A percentile compares a stretch with the other conserved stretches of the same genome.
Conservation (phyloP, 2,888 invertebrate genomes). For the Dicycla oo region DNA sequence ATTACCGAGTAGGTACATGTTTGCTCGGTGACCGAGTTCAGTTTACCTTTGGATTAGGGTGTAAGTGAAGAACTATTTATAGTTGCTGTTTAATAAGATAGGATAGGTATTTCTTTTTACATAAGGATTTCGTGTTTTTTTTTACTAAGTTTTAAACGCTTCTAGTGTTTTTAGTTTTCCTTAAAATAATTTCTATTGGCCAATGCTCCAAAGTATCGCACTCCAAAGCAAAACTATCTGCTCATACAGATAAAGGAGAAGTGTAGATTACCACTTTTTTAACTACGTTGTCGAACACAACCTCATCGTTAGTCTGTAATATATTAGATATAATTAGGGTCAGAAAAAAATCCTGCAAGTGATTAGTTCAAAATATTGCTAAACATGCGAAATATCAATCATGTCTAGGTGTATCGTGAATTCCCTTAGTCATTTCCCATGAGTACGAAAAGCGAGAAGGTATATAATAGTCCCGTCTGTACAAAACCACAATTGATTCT, state of each 20-base stretch:
- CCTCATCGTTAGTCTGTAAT: background rate
- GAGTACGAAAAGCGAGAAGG: background rate
- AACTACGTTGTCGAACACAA: background rate
- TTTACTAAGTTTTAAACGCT: background rate
- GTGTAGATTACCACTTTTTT: background rate
- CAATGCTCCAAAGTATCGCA: background rate
- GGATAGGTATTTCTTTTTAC: background rate
- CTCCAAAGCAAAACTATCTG: background rate
- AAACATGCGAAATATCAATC: constrained; percentile 3
- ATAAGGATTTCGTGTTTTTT: background rate
- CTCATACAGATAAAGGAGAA: background rate
- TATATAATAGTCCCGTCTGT: background rate
- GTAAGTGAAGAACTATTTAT: constrained; percentile 1
- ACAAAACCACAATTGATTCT: constrained; percentile 19
- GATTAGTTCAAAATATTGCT: too few relatives aligned
- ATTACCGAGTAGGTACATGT: constrained; percentile 62
- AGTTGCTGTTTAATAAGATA: constrained; percentile 6
- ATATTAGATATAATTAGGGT: background rate
- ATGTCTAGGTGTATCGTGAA: background rate
- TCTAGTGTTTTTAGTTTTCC: background rate
- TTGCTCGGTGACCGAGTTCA: constrained; percentile 44
- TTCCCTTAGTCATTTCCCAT: background rate
- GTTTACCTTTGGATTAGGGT: constrained; percentile 47
- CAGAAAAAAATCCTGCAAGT: background rate
- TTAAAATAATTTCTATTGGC: background rate